These are phyloP conservation scores for Sinosuthora webbiana DNA, from an alignment of 2,113 vertebrate genomes.

Conservation along the genomic window DNA sequence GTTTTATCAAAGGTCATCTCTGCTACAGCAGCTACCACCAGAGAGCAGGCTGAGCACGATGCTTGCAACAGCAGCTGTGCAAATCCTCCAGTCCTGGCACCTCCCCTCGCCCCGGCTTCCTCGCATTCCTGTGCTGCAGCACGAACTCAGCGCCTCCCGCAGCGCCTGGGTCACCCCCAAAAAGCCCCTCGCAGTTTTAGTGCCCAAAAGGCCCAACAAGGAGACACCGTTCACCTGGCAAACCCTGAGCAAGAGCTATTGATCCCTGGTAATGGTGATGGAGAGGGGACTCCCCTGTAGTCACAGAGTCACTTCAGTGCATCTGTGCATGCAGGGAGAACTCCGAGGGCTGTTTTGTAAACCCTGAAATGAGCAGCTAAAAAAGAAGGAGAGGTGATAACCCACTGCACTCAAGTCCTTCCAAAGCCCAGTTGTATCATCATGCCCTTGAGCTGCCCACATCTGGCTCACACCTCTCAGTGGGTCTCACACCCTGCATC, in stretches of 20 bases:
- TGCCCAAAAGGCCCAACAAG: neutral
- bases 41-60: constrained; percentile 59
- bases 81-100: constrained; percentile 31
- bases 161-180: neutral
- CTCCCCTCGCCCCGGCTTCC: neutral
- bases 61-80: neutral
- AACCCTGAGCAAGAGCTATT: neutral
- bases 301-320: neutral
- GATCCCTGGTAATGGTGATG: accelerated
- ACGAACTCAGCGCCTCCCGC: accelerated
- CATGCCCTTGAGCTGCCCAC: neutral
- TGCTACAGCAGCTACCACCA: constrained; percentile 49
- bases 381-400: neutral
- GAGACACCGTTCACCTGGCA: neutral
- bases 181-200: neutral
- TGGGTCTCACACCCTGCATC: neutral
- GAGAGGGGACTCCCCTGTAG: accelerated
- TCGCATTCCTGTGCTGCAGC: neutral
- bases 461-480: neutral
- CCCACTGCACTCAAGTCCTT: neutral
- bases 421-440: neutral
- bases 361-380: neutral
- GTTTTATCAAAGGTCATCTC: constrained; percentile 38
- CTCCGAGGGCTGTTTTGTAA: neutral
- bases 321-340: neutral